Evolutionary conservation across 1,140 invertebrate genomes (phyloP), one percentile per base, ranked within the genome.

Genomic region (Drosophila prosaltans): DNA sequence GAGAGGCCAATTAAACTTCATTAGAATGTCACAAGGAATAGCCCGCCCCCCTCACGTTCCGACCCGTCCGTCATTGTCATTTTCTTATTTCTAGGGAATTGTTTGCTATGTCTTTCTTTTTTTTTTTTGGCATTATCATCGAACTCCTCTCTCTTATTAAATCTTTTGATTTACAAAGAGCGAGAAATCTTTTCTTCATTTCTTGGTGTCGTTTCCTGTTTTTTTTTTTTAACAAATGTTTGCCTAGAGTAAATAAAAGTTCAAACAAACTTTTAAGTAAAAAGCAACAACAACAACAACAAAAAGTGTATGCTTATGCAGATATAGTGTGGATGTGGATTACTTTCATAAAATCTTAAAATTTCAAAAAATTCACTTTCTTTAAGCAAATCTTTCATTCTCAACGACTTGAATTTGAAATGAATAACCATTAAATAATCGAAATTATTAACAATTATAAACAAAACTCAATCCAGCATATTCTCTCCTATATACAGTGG

Each of bases 11-110:
- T 83, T 82, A 72, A 78, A 76, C 72, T 79, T 79, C 69, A 83
- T 69, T 82, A 66, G 75, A 82, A 82, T 82, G 80, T 64, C 74
- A 82, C 71, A 73, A 36, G 66, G 59, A 82, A 61, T 30, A 36
- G 28, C 36, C 60, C 10, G 26, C 24, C 8, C 16, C 28, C 28
- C 28, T 16, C 16, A 16, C 16, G 16, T 16, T 16, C 59, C 10
- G 26, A 6, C 8, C 16, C 28, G 28, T 39, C 36, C 36, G 39
- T 11, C 39, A 16, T 16, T 16, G 10, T 40, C 36, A 9, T 39
- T 6, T 39, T 30, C 28, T 54, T 21, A 54, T 24, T 54, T 54
- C 7, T 21, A 26, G 8, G 3, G 8, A 26, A 54, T 36, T 51
- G 45, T 51, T 24, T 8, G 7, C 21, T 54, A 26, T 16, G 26